Evolutionary conservation across 2,888 invertebrate genomes (phyloP), one percentile per base, ranked within the genome.

Genomic region (Oxystoma pomonae): DNA sequence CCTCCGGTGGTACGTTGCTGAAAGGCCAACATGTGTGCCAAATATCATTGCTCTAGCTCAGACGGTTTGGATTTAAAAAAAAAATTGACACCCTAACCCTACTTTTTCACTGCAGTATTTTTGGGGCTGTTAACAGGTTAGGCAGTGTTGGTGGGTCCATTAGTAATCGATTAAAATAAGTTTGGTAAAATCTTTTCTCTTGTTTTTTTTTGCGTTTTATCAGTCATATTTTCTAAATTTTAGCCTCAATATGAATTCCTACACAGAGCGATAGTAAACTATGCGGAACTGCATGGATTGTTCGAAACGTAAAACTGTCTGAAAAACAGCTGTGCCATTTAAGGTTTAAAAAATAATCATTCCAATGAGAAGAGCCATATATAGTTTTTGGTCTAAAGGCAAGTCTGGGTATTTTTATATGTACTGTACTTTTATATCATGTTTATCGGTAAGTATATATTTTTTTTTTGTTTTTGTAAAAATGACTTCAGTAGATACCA

Each of bases 231-330:
- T 12, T n/a, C 12, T n/a, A 12, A 9, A 50, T 84, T 84, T 22
- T 83, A 94, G 94, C 88, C 91, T 80, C 94, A 94, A 83, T 95
- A 94, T 82, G 94, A 94, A 85, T 94, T 94, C 83, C 85, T 95
- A 74, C 92, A 95, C 84, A 90, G 94, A 83, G 94, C 93, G 79
- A 91, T 94, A 81, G 86, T 92, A 70, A 93, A 93, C 83, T 94
- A 94, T 78, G 90, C 92, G 69, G 93, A 94, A 80, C 86, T 94
- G 71, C 93, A 93, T 82, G 90, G 90, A 80, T 82, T 92, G 68
- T 84, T 87, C 60, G 89, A 89, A 63, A 73, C 73, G 68, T 78
- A 75, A 76, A 64, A 71, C 70, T n/a, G n/a, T n/a, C 65, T 68
- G 67, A 65, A 67, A 68, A 61, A 67, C n/a, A n/a, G n/a, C 70